Percentiles rank a stretch among this genome's conserved stretches.
phyloP scores from a whole-genome alignment of 1,140 invertebrate species.

The Heliothis virescens region DNA sequence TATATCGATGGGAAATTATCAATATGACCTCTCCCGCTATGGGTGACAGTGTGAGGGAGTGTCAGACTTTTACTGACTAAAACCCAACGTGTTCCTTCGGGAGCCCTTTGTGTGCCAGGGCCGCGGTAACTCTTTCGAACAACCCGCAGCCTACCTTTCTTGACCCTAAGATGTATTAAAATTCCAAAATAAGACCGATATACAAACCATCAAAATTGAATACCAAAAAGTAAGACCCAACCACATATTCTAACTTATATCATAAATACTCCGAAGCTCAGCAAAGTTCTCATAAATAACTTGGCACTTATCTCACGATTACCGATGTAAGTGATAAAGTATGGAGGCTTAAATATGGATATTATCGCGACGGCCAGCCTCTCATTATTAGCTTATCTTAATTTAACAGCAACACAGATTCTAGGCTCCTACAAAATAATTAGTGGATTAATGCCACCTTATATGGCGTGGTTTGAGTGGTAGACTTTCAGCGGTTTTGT shows the following conservation, averaged over 20 bases:
- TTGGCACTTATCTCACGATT: conserved; percentile 36
- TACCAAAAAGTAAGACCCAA: too few relatives aligned
- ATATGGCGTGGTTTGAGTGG: conserved; percentile 34
- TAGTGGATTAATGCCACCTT: conserved; percentile 63
- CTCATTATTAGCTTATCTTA: conserved; percentile 60
- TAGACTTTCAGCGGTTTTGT: conserved; percentile 28
- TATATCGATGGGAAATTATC: too few relatives aligned
- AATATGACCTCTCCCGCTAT: too few relatives aligned
- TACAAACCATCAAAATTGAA: too few relatives aligned
- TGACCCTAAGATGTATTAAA: too few relatives aligned
- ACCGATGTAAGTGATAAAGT: conserved; percentile 41
- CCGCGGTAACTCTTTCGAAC: too few relatives aligned
- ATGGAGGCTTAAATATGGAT: conserved; percentile 37
- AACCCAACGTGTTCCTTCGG: too few relatives aligned
- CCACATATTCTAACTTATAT: neutral
- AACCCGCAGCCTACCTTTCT: too few relatives aligned
- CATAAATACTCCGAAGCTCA: neutral
- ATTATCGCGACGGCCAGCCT: conserved; percentile 31
- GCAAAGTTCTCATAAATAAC: conserved; percentile 1
- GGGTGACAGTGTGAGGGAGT: too few relatives aligned
- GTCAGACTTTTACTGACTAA: too few relatives aligned
- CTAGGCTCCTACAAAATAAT: conserved; percentile 66
- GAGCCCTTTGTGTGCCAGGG: too few relatives aligned
- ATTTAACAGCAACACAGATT: conserved; percentile 64
- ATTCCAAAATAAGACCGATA: too few relatives aligned